Evolutionary conservation across 2,888 invertebrate species (phyloP), one percentile per base, ranked within the genome.

Genomic region (Stenolophus ochropezus): DNA sequence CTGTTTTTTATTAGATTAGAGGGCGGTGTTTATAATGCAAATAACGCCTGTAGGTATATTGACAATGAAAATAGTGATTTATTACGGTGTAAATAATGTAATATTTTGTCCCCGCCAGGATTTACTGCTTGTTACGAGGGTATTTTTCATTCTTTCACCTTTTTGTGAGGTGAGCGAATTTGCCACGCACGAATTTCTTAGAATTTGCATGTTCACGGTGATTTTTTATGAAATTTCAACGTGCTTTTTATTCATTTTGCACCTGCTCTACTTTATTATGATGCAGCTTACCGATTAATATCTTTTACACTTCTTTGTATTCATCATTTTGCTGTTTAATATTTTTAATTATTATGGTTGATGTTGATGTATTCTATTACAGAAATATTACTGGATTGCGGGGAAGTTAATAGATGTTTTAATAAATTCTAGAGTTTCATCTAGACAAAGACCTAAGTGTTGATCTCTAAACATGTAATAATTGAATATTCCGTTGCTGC

Each of bases 1-100:
- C 20, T 73, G 49, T 73, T 73, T 73, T 73, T 73, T 73, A 73
- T 73, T 47, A 73, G 47, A 73, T 23, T 73, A 49, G 47, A 23
- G 49, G 49, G 21, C 47, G 47, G 21, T 42, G 71, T 71, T 71
- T 71, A 71, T 71, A 73, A 73, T 73, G 42, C 47, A 73, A 73
- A 73, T 73, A 73, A 49, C 49, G 18, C 6, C 47, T n/a, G n/a
- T n/a, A 18, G n/a, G 14, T 49, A 47, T 73, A 73, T 73, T 73
- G 47, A 73, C 73, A 42, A 47, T 73, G 73, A 47, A 47, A 73
- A 73, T 73, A 73, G 47, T 20, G 42, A 73, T 73, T 47, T 73
- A 73, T 73, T 47, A 20, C 18, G 18, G n/a, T 42, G 47, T 73
- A 42, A 42, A 71, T 71, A 71, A 61, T 61, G 25, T 23, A 61